These are phyloP conservation scores for Falco cherrug DNA, from an alignment of 2,797 vertebrate species.

Conservation along the genomic window DNA sequence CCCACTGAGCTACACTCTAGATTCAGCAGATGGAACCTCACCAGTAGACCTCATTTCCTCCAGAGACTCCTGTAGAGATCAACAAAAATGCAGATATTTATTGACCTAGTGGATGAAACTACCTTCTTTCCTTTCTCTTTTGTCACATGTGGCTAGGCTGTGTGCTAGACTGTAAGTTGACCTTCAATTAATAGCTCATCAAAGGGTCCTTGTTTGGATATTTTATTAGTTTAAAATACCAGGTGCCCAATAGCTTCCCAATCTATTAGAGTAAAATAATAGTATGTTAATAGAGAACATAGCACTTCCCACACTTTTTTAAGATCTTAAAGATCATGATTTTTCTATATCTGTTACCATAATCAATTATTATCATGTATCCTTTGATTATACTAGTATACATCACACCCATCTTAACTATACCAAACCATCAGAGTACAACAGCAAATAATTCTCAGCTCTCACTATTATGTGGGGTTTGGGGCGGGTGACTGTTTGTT, in stretches of 20 bases:
- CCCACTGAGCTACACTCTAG: background rate
- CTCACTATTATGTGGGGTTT: background rate
- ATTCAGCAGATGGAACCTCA: background rate
- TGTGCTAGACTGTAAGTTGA: background rate
- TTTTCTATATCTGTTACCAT: background rate
- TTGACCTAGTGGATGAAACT: background rate
- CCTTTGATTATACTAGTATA: background rate
- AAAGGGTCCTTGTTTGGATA: background rate
- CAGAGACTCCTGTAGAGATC: background rate
- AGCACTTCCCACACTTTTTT: background rate
- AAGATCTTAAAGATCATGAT: background rate
- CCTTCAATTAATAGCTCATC: background rate
- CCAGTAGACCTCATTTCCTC: background rate
- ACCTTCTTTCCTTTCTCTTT: background rate
- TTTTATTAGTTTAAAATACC: background rate
- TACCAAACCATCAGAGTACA: background rate
- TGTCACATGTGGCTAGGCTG: background rate
- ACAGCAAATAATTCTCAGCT: background rate
- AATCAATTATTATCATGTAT: background rate
- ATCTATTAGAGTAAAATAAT: background rate
- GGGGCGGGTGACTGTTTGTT: accelerated
- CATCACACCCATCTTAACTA: background rate
- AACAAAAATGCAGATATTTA: background rate
- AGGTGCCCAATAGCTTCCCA: background rate
- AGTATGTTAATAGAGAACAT: background rate